Base-by-base conservation (phyloP, 30 jellyfish, hydroid and myxozoan species). In the Aurelia sp. region DNA sequence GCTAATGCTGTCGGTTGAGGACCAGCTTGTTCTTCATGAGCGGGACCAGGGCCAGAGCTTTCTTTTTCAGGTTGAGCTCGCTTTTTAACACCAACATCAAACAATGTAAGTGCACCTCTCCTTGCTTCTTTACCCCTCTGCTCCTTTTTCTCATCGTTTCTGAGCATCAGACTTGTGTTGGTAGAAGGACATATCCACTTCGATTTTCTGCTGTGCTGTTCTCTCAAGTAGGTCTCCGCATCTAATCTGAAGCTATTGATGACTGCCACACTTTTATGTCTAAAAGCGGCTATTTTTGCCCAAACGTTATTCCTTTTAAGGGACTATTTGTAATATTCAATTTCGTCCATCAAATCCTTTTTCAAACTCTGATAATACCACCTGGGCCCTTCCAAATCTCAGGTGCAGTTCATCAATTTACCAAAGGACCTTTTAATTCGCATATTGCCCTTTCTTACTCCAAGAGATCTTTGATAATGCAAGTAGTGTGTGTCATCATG, bases 41-140 rank as follows among this genome's bases (percentile, higher is more conserved):
- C 44, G 11, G 59, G 60, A 33, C 40, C 75, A 21, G 86, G 52
- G 20, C 13, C 6, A 18, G 35, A 72, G 5, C n/a, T n/a, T n/a
- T 72, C 82, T 72, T 72, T 72, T 72, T 72, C 67, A 72, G 82
- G 21, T 35, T 15, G 22, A 72, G 67, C 50, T 6, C 30, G 67
- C 82, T 72, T 72, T 72, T 72, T 72, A 1, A 72, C 50, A 67
- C 82, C 31, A 72, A 72, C 82, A 72, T 31, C 86, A 12, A 75
- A 75, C 52, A 75, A 53, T 47, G 86, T 55, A 12, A 75, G 40
- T 19, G 86, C 86, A 40, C 86, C 86, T 75, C 24, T 75, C 80
- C 27, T 75, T 19, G 80, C 22, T 24, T 75, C 86, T 75, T 75
- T 72, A 13, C 38, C 67, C 22, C 15, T 27, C 82, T 40, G 69